Conservation (phyloP, 1,140 invertebrate genomes). For the Listronotus bonariensis region DNA sequence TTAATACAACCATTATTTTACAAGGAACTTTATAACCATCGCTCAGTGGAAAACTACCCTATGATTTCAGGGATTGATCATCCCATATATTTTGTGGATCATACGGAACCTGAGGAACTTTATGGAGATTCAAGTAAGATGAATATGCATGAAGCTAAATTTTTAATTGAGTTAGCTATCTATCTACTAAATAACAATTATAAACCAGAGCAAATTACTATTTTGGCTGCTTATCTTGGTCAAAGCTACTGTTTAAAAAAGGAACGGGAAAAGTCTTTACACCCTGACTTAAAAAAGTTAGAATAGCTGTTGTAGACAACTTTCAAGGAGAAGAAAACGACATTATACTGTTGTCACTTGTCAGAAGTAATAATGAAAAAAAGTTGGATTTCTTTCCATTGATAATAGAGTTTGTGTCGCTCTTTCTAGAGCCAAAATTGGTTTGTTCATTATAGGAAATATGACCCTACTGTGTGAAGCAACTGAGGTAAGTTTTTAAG, state of each 20-base stretch:
- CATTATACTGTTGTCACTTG: slow-evolving; percentile 81
- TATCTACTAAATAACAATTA: slow-evolving; percentile 67
- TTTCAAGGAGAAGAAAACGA: slow-evolving; percentile 86
- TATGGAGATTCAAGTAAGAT: slow-evolving; percentile 60
- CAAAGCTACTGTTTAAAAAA: slow-evolving; percentile 60
- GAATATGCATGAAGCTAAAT: slow-evolving; percentile 66
- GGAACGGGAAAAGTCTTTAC: slow-evolving; percentile 42
- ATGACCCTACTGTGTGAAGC: slow-evolving; percentile 35
- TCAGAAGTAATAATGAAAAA: slow-evolving; percentile 71
- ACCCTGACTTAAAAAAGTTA: slow-evolving; percentile 51
- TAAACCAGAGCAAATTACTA: slow-evolving; percentile 63
- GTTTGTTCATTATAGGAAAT: slow-evolving; percentile 65
- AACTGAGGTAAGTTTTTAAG: neutral
- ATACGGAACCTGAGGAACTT: slow-evolving; percentile 57
- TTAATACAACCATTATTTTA: slow-evolving; percentile 68
- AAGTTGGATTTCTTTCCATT: slow-evolving; percentile 76
- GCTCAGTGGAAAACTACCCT: slow-evolving; percentile 58
- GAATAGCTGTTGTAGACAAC: slow-evolving; percentile 70
- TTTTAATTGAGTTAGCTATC: slow-evolving; percentile 61
- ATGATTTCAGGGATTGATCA: slow-evolving; percentile 58
- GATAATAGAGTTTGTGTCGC: slow-evolving; percentile 83
- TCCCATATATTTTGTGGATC: slow-evolving; percentile 67
- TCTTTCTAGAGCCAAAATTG: slow-evolving; percentile 78
- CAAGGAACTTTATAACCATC: slow-evolving; percentile 60
- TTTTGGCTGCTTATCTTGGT: slow-evolving; percentile 69